Evolutionary conservation across 2,113 vertebrate genomes (phyloP), one percentile per base, ranked within the genome.

Genomic region (Ptychochromis oligacanthus): DNA sequence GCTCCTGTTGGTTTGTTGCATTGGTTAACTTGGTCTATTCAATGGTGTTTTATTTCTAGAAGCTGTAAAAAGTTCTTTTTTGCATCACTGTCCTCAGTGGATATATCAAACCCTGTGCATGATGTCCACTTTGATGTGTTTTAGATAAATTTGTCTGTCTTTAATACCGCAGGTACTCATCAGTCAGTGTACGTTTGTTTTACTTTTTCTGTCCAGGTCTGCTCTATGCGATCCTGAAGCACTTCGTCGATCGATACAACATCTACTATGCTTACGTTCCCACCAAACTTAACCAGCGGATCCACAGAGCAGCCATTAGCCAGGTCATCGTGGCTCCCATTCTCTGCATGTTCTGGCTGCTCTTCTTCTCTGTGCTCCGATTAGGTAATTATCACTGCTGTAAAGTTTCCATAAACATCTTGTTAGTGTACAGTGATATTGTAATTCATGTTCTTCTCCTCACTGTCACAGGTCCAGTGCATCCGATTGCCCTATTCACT

Each of bases 201-300:
- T 20, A 1, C 22, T 28, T 57, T 81, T 24, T 59, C 49, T 13
- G n/a, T 86, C n/a, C 80, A 99, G 98, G 98, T 36, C 93, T 99
- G 82, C 94, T 99, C 15, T 99, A 99, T 86, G 94, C 97, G 89
- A 95, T 97, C 83, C 96, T 99, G 90, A 99, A 99, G 91, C 98
- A 99, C 92, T 87, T 99, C 96, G 97, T 98, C 0, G 98, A 99
- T 93, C 96, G 98, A 18, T 99, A 99, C 81, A 99, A 99, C 90
- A 98, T 99, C 89, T 99, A 99, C 94, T 99, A 99, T 1, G 97
- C 98, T 79, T 99, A 97, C 6, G 94, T 97, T 5, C 98, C 98
- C 87, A 98, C 97, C 90, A 99, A 97, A 67, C 96, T 99, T 85
- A 99, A 94, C 87, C 97, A 97, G 89, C 95, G 95, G 76, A 97